Base-by-base conservation (phyloP, 1,140 invertebrate species). In the Carposina sasakii region DNA sequence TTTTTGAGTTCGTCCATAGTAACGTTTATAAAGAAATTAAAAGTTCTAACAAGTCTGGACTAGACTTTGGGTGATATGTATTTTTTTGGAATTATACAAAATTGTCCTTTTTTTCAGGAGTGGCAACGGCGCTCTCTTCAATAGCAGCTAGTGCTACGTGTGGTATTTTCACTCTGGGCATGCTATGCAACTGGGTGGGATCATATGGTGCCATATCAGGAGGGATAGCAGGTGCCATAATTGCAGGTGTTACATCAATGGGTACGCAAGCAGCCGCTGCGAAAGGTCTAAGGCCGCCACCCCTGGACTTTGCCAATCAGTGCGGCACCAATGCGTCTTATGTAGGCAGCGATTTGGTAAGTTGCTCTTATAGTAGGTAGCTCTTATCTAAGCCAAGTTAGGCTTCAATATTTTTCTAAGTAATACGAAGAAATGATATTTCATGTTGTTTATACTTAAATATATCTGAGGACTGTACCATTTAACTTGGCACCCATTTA, bases 101-200 rank as follows among this genome's bases (percentile, higher is more conserved):
- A n/a, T n/a, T n/a, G n/a, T n/a, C n/a, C 31, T 19, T 47, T 56
- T 60, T 39, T 8, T 1, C 57, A 94, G 92, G 78, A 3, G 89
- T 94, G 33, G 93, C 93, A 1, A 90, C 92, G 28, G 91, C 92
- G 46, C 79, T 95, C 34, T 92, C 93, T 42, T 92, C 94, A 2
- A 93, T 96, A 53, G 91, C 94, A 10, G 91, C 93, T 15, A 94
- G 94, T 4, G 92, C 94, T 13, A 90, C 94, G 0, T 91, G 96
- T 51, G 95, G 94, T 2, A 87, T 96, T 12, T 97, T 96, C 71
- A 91, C 91, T 0, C 78, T 97, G 9, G 95, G 95, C 51, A 94
- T 96, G 89, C 85, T 93, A 31, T 89, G 94, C 60, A 94, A 94
- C 15, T 95, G 92, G 90, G 89, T 92, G 17, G 95, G 94, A 66